Percentiles rank a stretch among this genome's conserved stretches.
phyloP scores from a whole-genome alignment of 2,888 invertebrate species.

The Gymnosoma rotundatum region DNA sequence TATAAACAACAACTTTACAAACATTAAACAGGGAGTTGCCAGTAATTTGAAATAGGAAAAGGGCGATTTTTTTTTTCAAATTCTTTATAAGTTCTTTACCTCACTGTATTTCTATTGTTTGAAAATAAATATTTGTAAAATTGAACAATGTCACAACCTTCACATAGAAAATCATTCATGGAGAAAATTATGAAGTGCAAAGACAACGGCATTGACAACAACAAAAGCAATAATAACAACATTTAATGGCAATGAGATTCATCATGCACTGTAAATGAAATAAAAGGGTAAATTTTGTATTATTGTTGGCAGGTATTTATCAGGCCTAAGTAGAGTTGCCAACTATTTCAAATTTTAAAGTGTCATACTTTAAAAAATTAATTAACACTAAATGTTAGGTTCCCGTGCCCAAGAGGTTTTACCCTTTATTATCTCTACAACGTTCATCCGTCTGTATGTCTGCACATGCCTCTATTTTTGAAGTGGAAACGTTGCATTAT shows the following conservation, averaged over 20 bases:
- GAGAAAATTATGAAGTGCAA: constrained; percentile 77
- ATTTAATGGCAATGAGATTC: constrained; percentile 12
- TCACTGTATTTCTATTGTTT: no score
- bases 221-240: constrained; percentile 5
- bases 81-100: not conserved
- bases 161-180: constrained; percentile 81
- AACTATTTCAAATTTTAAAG: not conserved
- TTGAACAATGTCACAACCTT: constrained; percentile 77
- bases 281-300: not conserved
- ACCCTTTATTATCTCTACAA: no score
- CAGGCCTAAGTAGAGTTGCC: not conserved
- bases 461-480: no score
- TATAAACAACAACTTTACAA: not conserved
- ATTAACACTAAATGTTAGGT: no score
- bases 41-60: not conserved
- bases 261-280: not conserved
- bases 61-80: not conserved
- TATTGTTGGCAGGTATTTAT: not conserved
- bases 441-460: no score
- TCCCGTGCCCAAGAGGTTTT: no score
- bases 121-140: constrained; percentile 58
- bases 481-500: no score
- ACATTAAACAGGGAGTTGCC: constrained; percentile 5
- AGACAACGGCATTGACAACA: constrained; percentile 38
- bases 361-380: no score